A percentile compares a stretch with the other conserved stretches of the same genome.
Evolutionary conservation across 1,140 invertebrate genomes (phyloP).

Genomic region (Drosophila pallidifrons): DNA sequence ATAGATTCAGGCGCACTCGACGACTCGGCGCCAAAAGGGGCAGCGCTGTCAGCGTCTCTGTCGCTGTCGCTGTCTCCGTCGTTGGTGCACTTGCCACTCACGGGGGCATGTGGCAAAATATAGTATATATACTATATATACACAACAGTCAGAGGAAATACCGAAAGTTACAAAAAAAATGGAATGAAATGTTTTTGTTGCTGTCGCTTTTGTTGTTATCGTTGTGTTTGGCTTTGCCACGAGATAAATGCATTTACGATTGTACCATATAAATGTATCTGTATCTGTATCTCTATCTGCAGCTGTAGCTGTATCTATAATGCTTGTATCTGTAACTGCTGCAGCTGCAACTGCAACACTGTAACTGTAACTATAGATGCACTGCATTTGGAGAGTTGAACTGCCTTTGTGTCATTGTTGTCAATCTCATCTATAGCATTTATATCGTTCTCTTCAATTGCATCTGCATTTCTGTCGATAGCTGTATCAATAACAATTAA

Average conservation of each 20-base stretch:
- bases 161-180: neutral
- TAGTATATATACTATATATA: conserved; percentile 26
- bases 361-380: conserved; percentile 14
- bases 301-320: neutral
- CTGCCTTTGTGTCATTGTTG: neutral
- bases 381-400: neutral
- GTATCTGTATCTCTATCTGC: conserved; percentile 4
- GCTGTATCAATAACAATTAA: neutral
- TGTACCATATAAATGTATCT: conserved; percentile 17
- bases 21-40: conserved; percentile 38
- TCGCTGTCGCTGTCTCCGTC: conserved; percentile 7
- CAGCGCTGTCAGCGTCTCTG: conserved; percentile 39
- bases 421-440: neutral
- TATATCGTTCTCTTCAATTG: conserved; percentile 5
- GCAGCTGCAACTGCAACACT: neutral
- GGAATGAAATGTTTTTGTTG: neutral
- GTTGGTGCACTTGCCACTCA: conserved; percentile 32
- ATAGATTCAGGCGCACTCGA: conserved; percentile 25
- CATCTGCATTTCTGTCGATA: neutral
- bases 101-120: conserved; percentile 20
- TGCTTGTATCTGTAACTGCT: conserved; percentile 9
- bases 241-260: conserved; percentile 30
- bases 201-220: neutral
- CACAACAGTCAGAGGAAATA: neutral
- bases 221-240: conserved; percentile 15